Base-by-base conservation (phyloP, 1,140 invertebrate species). In the Cephus cinctus region DNA sequence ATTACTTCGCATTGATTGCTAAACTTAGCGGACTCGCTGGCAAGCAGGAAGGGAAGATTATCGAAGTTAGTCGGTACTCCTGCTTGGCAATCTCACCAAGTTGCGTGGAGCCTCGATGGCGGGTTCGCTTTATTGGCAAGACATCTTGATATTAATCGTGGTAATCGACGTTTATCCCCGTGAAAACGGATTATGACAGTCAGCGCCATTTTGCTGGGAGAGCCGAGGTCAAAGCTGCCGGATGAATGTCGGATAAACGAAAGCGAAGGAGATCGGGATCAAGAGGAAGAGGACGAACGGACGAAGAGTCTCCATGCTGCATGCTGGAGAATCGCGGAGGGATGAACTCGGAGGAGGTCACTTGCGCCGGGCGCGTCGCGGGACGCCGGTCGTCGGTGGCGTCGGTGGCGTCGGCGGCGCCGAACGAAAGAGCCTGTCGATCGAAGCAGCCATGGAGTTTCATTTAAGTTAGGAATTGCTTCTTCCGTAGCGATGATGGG, bases 381-480 rank as follows among this genome's bases (percentile, higher is more conserved):
- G n/a, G n/a, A n/a, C n/a, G n/a, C n/a, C n/a, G n/a, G n/a, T n/a
- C n/a, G n/a, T n/a, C n/a, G n/a, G n/a, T n/a, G n/a, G n/a, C n/a
- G n/a, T n/a, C n/a, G n/a, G n/a, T n/a, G n/a, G n/a, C n/a, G n/a
- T n/a, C n/a, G n/a, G n/a, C n/a, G n/a, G n/a, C n/a, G n/a, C n/a
- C n/a, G n/a, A n/a, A n/a, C n/a, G n/a, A n/a, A n/a, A n/a, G n/a
- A n/a, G n/a, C n/a, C n/a, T n/a, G n/a, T n/a, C n/a, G n/a, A n/a
- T n/a, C n/a, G n/a, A n/a, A n/a, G n/a, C n/a, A n/a, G n/a, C n/a
- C 71, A 57, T 61, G 62, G 67, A 73, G 72, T 75, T 73, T 76
- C 73, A 76, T 76, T 75, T 73, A 76, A 76, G 71, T 76, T 76
- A 71, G 73, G 75, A 76, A 76, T 76, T 75, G 73, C 72, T 76